phyloP scores from a whole-genome alignment of 2,888 invertebrate species.

The Erebia aethiops region DNA sequence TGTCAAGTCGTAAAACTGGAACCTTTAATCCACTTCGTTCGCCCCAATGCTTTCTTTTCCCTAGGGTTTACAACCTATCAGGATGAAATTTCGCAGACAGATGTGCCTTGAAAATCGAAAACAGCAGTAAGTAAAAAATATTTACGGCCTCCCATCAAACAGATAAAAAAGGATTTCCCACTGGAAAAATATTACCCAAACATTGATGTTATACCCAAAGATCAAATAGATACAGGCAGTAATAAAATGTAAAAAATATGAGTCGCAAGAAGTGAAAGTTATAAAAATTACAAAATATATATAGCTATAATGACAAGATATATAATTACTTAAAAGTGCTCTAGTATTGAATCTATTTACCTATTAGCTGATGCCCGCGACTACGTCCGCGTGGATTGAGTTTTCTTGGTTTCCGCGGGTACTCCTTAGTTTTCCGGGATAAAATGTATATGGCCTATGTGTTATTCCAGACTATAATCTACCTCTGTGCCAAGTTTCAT shows the following conservation, averaged over 20 bases:
- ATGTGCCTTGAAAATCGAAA: constrained; percentile 43
- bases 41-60: constrained; percentile 37
- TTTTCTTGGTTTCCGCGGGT: too few relatives aligned
- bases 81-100: constrained; percentile 36
- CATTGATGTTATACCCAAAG: not conserved
- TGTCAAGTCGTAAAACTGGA: constrained; percentile 40
- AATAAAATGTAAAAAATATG: constrained; percentile 13
- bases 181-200: constrained; percentile 27
- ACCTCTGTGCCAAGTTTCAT: too few relatives aligned
- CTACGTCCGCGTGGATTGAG: too few relatives aligned
- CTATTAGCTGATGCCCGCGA: too few relatives aligned
- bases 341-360: too few relatives aligned
- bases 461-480: too few relatives aligned
- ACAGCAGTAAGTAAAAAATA: constrained; percentile 37
- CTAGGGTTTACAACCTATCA: constrained; percentile 39
- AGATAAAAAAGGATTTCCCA: constrained; percentile 37
- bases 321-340: too few relatives aligned
- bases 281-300: too few relatives aligned
- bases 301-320: too few relatives aligned
- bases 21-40: constrained; percentile 40
- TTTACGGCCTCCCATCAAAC: constrained; percentile 36
- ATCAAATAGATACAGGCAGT: constrained; percentile 20
- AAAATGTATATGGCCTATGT: too few relatives aligned
- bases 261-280: too few relatives aligned
- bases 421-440: too few relatives aligned